Percentiles rank a stretch among this genome's conserved stretches.
Conservation (phyloP, 2,113 vertebrate genomes). For the Calcarius ornatus region DNA sequence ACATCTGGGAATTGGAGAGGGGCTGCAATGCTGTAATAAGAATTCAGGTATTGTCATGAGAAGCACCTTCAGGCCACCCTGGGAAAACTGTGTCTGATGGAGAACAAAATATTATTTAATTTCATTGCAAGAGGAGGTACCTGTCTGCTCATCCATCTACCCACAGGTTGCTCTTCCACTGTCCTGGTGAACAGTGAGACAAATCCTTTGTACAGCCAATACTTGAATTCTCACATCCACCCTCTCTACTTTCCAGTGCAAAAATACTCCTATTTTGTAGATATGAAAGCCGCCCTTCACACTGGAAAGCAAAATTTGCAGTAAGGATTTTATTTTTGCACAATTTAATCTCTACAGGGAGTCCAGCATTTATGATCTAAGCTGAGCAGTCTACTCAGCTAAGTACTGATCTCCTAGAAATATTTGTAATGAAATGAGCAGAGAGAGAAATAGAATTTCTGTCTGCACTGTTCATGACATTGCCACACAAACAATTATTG, state of each 20-base stretch:
- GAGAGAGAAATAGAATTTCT: not conserved
- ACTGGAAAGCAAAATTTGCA: not conserved
- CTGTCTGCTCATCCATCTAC: not conserved
- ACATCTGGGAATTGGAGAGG: not conserved
- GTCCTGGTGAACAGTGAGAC: not conserved
- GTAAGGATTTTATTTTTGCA: not conserved
- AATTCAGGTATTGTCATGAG: not conserved
- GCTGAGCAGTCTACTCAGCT: not conserved
- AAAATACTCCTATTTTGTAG: not conserved
- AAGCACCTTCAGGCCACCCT: not conserved
- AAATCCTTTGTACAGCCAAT: not conserved
- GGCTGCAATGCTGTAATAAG: not conserved
- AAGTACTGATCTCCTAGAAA: slow-evolving; percentile 5
- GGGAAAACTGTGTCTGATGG: not conserved
- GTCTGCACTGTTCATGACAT: not conserved
- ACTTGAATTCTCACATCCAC: not conserved
- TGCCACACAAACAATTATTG: not conserved
- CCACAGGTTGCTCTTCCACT: not conserved
- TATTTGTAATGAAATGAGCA: not conserved
- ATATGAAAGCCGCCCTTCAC: not conserved
- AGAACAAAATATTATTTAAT: not conserved
- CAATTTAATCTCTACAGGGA: not conserved
- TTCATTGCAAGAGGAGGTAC: not conserved
- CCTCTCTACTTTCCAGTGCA: not conserved
- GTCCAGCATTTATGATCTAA: not conserved